Conservation (phyloP, 2,888 invertebrate genomes). For the Ormyrus labotus region DNA sequence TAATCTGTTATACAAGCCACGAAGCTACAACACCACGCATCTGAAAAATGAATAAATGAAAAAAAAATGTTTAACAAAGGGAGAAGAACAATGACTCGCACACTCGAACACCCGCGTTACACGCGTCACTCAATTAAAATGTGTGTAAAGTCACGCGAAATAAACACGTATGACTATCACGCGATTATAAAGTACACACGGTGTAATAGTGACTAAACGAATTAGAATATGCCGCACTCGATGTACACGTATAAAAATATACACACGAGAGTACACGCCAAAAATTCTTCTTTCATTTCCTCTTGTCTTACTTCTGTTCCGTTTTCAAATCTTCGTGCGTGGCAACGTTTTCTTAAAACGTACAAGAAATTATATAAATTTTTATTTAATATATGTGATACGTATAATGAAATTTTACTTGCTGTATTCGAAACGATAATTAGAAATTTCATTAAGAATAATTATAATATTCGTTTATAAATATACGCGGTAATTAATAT, state of each 20-base stretch:
- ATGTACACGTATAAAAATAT: slow-evolving; percentile 32
- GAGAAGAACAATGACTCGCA: background rate
- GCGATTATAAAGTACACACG: slow-evolving; percentile 17
- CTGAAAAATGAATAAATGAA: slow-evolving; percentile 12
- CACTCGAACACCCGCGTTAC: slow-evolving; percentile 1
- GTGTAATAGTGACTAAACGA: slow-evolving; percentile 30
- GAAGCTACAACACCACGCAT: slow-evolving; percentile 28
- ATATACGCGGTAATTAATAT: too few species aligned
- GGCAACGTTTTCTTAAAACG: too few species aligned
- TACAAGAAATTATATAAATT: too few species aligned
- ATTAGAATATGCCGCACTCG: slow-evolving; percentile 44
- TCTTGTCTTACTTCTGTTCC: background rate
- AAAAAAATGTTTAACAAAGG: background rate
- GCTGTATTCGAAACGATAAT: too few species aligned
- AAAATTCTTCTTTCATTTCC: background rate
- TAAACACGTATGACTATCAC: slow-evolving; percentile 12
- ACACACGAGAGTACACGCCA: slow-evolving; percentile 21
- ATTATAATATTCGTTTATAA: too few species aligned
- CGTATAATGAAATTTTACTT: too few species aligned
- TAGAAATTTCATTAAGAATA: too few species aligned
- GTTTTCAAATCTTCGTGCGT: background rate
- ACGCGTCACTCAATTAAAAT: slow-evolving; percentile 1
- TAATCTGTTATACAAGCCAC: slow-evolving; percentile 27
- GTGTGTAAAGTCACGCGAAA: slow-evolving; percentile 23
- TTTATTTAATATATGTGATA: too few species aligned